Percentiles rank a stretch among this genome's conserved stretches.
Evolutionary conservation across 2,113 vertebrate genomes (phyloP).

Genomic region (Scartelaos histophorus): DNA sequence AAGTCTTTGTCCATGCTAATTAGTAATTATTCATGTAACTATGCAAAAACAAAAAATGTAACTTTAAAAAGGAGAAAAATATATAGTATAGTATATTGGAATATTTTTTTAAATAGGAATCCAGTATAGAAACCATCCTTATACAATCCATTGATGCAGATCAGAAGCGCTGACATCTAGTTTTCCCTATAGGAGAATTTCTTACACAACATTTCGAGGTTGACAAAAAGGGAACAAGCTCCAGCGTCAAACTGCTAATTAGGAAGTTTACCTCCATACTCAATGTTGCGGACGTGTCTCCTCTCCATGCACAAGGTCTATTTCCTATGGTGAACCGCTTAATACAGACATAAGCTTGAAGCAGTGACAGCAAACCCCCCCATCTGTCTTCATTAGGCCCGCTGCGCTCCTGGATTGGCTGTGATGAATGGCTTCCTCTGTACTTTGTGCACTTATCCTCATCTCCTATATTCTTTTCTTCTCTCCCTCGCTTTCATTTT

Average conservation of each 20-base stretch:
- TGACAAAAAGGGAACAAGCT: slow-evolving; percentile 4
- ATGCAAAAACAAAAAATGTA: not conserved
- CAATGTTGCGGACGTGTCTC: slow-evolving; percentile 46
- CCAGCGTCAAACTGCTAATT: slow-evolving; percentile 44
- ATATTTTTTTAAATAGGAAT: too few relatives aligned
- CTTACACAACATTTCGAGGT: slow-evolving; percentile 16
- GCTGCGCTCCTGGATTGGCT: slow-evolving; percentile 38
- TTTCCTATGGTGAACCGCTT: slow-evolving; percentile 39
- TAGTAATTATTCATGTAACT: too few relatives aligned
- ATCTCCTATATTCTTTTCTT: not conserved
- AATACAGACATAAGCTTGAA: slow-evolving; percentile 49
- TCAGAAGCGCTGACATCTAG: not conserved
- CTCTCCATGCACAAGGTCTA: slow-evolving; percentile 24
- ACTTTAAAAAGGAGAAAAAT: not conserved
- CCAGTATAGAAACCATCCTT: not conserved
- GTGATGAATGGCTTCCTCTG: slow-evolving; percentile 58
- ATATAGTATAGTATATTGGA: not conserved
- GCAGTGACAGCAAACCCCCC: slow-evolving; percentile 30
- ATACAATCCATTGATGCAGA: not conserved
- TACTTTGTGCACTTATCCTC: not conserved
- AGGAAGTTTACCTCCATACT: slow-evolving; percentile 15
- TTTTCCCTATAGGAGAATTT: slow-evolving; percentile 20
- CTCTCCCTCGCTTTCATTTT: slow-evolving; percentile 8
- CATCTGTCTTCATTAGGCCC: slow-evolving; percentile 62
- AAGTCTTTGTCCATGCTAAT: too few relatives aligned